Base-by-base conservation (phyloP, 2,797 vertebrate species). In the Columba guinea region DNA sequence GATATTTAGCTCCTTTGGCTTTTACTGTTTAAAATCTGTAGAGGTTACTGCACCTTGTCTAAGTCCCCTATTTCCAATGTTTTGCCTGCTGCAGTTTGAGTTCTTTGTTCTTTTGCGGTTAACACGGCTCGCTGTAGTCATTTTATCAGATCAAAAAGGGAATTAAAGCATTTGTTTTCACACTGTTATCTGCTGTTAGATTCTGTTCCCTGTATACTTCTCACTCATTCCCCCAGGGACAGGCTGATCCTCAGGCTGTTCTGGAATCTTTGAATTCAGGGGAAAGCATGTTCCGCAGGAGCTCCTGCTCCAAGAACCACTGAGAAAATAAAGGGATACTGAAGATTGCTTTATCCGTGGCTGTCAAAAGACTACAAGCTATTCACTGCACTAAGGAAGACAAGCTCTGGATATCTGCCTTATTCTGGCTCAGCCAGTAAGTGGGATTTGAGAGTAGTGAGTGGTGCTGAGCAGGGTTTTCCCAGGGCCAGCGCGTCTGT, bases 371-470 rank as follows among this genome's bases (percentile, higher is more conserved):
- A 12, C 39, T 56, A 20, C 26, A 23, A 62, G 20, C 21, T 59
- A 3, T 55, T 84, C 75, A 39, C 60, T 68, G 65, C 53, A 22
- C n/a, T 39, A 62, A 35, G 39, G 46, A 56, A 27, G 13, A 41
- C 19, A 1, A 28, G 27, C 23, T 62, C 34, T 56, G 1, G 23
- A 32, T 67, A 55, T 46, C 10, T 85, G 37, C 10, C 5, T 69
- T 65, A 5, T 3, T 48, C 27, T 49, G 62, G 30, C 69, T 48
- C 53, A 64, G 41, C 10, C 24, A 37, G 35, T 3, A 39, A 28
- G 37, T 20, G 69, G 52, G 49, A 3, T 41, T 78, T 71, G 37
- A 28, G 35, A 3, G 1, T 0, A 0, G 19, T 27, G 8, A 3
- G 19, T 13, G 52, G 0, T 49, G 14, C 3, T 79, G 59, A 32